phyloP scores from a whole-genome alignment of 2,888 invertebrate species.

The Caenorhabditis sp. region DNA sequence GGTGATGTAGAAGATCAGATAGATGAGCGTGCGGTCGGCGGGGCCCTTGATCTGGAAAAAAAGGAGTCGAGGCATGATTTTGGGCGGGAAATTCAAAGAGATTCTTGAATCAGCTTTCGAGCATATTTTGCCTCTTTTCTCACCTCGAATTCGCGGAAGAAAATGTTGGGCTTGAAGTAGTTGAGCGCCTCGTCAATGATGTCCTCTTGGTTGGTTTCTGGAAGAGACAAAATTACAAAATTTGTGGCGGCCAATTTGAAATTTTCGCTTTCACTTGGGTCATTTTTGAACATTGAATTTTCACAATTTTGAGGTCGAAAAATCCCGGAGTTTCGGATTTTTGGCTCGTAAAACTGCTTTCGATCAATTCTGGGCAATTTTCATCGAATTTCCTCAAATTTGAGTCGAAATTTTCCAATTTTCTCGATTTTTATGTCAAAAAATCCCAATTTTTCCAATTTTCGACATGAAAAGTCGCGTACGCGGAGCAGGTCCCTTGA shows the following conservation, averaged over 20 bases:
- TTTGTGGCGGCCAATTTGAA: constrained; percentile 5
- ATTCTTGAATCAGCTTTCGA: neutral
- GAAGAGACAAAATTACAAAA: constrained; percentile 11
- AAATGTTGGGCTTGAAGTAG: constrained; percentile 99
- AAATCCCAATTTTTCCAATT: constrained; percentile 1
- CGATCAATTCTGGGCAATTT: no score
- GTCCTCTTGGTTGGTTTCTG: constrained; percentile 88
- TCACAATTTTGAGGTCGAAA: neutral
- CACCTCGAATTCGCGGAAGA: constrained; percentile 95
- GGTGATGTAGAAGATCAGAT: constrained; percentile 96
- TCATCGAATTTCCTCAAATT: neutral
- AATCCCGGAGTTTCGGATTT: constrained; percentile 1
- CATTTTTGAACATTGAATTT: no score
- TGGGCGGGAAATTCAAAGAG: neutral
- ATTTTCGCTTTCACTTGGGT: no score
- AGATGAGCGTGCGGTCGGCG: constrained; percentile 96
- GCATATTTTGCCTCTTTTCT: no score
- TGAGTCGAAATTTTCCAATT: neutral
- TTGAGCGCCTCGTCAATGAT: constrained; percentile 97
- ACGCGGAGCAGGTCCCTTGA: constrained; percentile 93
- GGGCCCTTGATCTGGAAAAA: constrained; percentile 88
- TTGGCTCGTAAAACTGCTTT: neutral
- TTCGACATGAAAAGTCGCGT: constrained; percentile 64
- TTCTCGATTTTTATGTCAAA: neutral
- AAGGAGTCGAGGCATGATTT: neutral